Conservation (phyloP, 2,888 invertebrate species). For the Ephialtes manifestator region DNA sequence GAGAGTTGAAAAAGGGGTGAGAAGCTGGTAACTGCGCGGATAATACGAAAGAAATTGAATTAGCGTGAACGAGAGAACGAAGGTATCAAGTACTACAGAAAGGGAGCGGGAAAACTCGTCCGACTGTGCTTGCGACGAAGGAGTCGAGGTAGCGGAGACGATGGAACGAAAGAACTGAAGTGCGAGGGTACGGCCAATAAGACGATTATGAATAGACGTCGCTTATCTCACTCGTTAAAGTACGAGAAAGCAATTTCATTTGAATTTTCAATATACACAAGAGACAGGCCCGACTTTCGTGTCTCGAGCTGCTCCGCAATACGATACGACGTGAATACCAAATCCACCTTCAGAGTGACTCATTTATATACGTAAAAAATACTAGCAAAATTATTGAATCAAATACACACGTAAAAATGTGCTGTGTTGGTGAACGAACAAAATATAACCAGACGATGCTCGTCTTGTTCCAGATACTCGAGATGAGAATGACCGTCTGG, state of each 20-base stretch:
- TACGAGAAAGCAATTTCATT: conserved; percentile 60
- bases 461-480: conserved; percentile 21
- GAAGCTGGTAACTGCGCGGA: conserved; percentile 43
- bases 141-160: not conserved
- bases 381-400: conserved; percentile 70
- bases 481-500: conserved; percentile 48
- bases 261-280: conserved; percentile 57
- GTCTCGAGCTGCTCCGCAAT: conserved; percentile 44
- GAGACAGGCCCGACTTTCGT: conserved; percentile 67
- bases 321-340: conserved; percentile 61
- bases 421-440: conserved; percentile 8
- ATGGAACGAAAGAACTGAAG: conserved; percentile 9
- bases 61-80: conserved; percentile 43
- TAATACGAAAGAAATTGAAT: conserved; percentile 65
- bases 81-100: conserved; percentile 55
- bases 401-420: conserved; percentile 35
- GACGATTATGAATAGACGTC: conserved; percentile 66
- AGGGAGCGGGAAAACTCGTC: conserved; percentile 52
- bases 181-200: conserved; percentile 59
- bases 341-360: conserved; percentile 49
- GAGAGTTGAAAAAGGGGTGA: not conserved
- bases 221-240: conserved; percentile 59
- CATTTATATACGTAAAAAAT: conserved; percentile 57
- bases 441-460: conserved; percentile 49
- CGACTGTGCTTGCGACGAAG: conserved; percentile 46